Evolutionary conservation across 2,797 vertebrate genomes (phyloP).

Genomic region (Alouatta caraya): DNA sequence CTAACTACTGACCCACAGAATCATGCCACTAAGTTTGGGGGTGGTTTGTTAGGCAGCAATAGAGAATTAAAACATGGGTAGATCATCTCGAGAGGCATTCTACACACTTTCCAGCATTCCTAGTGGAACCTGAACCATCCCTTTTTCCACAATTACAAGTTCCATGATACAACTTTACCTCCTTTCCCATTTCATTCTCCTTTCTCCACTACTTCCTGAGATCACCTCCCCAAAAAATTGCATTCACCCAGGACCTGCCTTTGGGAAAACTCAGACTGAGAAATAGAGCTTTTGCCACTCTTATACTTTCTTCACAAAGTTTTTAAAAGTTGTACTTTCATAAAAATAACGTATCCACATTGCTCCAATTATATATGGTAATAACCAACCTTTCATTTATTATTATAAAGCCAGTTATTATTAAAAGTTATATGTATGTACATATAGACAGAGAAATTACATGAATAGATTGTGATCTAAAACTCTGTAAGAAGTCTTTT

Average conservation of each 20-base stretch:
- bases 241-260: neutral
- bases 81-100: neutral
- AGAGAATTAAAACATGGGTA: neutral
- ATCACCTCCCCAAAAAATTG: neutral
- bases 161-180: neutral
- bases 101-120: neutral
- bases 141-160: neutral
- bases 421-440: neutral
- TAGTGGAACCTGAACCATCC: neutral
- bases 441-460: neutral
- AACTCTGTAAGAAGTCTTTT: constrained; percentile 47
- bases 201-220: neutral
- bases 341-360: neutral
- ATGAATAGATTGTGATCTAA: constrained; percentile 49
- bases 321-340: neutral
- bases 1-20: neutral
- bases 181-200: neutral
- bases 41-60: neutral
- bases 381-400: constrained; percentile 52
- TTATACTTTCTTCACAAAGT: neutral
- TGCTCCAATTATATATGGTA: constrained; percentile 47
- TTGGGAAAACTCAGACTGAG: constrained; percentile 23
- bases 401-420: constrained; percentile 61
- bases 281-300: neutral
- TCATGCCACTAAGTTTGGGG: neutral